These are phyloP conservation scores for Nannobrachium achirus DNA, from an alignment of 2,113 vertebrate genomes.

Conservation along the genomic window DNA sequence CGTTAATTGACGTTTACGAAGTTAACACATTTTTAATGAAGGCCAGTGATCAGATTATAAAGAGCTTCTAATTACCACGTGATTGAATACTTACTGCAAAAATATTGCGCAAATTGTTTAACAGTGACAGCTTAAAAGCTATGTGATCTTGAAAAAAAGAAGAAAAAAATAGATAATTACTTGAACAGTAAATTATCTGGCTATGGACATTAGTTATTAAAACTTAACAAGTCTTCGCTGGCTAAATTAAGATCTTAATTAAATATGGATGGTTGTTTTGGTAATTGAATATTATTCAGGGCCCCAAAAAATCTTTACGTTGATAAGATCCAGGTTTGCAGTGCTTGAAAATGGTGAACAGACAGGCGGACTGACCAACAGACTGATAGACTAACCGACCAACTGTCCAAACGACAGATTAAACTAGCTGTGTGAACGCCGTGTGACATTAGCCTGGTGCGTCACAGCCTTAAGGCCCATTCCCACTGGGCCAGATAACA, in stretches of 20 bases:
- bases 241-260: slow-evolving; percentile 69
- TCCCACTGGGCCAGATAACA: too few species aligned
- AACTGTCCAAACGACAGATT: too few species aligned
- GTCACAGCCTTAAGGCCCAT: too few species aligned
- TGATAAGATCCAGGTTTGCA: too few species aligned
- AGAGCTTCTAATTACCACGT: slow-evolving; percentile 68
- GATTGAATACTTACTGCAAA: slow-evolving; percentile 56
- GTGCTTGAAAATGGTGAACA: too few species aligned
- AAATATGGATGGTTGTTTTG: slow-evolving; percentile 67
- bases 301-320: background rate
- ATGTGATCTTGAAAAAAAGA: slow-evolving; percentile 35
- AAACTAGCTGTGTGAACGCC: too few species aligned
- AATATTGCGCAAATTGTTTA: slow-evolving; percentile 60
- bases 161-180: slow-evolving; percentile 58
- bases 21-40: slow-evolving; percentile 73
- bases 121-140: slow-evolving; percentile 60
- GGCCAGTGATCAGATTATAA: slow-evolving; percentile 75
- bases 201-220: slow-evolving; percentile 58
- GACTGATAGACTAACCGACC: too few species aligned
- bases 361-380: too few species aligned
- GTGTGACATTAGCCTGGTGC: too few species aligned
- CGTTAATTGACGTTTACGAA: slow-evolving; percentile 72
- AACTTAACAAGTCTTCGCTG: slow-evolving; percentile 63
- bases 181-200: slow-evolving; percentile 69
- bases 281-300: slow-evolving; percentile 61